Evolutionary conservation across 2,888 invertebrate genomes (phyloP).

Genomic region (Dynastes hyllus): DNA sequence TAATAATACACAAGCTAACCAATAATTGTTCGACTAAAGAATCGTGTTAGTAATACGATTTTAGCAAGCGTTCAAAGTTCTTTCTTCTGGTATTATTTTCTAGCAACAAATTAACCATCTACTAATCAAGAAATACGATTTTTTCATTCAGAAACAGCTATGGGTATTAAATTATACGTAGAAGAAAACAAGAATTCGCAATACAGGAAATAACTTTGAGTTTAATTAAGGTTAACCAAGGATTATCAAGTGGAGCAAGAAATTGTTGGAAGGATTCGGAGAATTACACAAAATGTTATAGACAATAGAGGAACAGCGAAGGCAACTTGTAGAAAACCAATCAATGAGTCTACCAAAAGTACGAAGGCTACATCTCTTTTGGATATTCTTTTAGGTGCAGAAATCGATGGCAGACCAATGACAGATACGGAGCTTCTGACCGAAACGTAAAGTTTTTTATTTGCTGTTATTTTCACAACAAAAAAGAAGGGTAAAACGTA

Average conservation of each 20-base stretch:
- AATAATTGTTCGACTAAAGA: no score
- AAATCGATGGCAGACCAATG: slow-evolving; percentile 65
- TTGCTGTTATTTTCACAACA: slow-evolving; percentile 72
- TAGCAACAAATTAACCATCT: no score
- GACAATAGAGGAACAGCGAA: slow-evolving; percentile 66
- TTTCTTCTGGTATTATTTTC: no score
- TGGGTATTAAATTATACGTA: slow-evolving; percentile 85
- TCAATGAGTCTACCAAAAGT: background rate
- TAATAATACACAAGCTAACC: no score
- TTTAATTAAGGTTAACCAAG: slow-evolving; percentile 67
- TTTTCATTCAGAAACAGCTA: slow-evolving; percentile 75
- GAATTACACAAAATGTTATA: slow-evolving; percentile 75
- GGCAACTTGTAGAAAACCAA: background rate
- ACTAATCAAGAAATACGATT: no score
- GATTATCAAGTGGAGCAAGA: slow-evolving; percentile 75
- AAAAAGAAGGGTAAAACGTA: no score
- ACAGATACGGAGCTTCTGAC: slow-evolving; percentile 77
- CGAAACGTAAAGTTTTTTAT: slow-evolving; percentile 84
- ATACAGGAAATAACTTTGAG: slow-evolving; percentile 74
- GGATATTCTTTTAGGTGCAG: slow-evolving; percentile 75
- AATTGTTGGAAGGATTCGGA: slow-evolving; percentile 71
- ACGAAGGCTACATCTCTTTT: slow-evolving; percentile 71
- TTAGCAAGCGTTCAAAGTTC: no score
- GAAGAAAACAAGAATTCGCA: slow-evolving; percentile 80
- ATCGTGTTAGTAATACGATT: no score